These are phyloP conservation scores for Umimayanthus kanabou DNA, from an alignment of 92 coral and sea anemone species.

Conservation along the genomic window DNA sequence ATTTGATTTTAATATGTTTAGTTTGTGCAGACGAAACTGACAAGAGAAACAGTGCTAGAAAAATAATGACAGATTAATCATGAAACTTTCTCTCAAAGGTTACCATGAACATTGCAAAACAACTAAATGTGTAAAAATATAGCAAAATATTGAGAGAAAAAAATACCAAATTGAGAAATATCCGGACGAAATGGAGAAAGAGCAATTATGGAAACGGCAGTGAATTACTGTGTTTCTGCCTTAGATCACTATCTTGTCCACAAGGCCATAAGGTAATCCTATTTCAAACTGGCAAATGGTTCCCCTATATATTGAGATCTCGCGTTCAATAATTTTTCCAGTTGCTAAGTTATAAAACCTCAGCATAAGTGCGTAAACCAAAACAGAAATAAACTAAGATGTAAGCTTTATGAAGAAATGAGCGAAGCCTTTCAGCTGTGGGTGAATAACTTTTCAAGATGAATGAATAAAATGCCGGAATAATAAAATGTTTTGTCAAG, in stretches of 20 bases:
- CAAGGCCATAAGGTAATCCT: neutral
- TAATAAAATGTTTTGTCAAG: neutral
- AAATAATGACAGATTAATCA: neutral
- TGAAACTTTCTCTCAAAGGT: too few relatives aligned
- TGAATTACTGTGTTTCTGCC: neutral
- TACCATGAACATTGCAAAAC: neutral
- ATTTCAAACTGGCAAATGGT: neutral
- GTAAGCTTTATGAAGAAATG: neutral
- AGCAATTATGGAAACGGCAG: neutral
- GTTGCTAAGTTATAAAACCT: slow-evolving; percentile 10
- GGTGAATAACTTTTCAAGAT: neutral
- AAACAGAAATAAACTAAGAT: neutral
- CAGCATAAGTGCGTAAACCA: neutral
- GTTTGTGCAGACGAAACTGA: neutral
- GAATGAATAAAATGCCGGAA: neutral
- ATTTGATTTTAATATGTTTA: neutral
- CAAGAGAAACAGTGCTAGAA: neutral
- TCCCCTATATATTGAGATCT: neutral
- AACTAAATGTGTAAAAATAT: too few relatives aligned
- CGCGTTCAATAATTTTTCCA: neutral
- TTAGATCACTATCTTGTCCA: neutral
- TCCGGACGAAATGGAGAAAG: neutral
- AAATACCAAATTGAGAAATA: too few relatives aligned
- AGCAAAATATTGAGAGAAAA: too few relatives aligned
- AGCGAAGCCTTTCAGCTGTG: neutral